Evolutionary conservation across 2,888 invertebrate genomes (phyloP), one percentile per base, ranked within the genome.

Genomic region (Ceratothoa steindachneri): DNA sequence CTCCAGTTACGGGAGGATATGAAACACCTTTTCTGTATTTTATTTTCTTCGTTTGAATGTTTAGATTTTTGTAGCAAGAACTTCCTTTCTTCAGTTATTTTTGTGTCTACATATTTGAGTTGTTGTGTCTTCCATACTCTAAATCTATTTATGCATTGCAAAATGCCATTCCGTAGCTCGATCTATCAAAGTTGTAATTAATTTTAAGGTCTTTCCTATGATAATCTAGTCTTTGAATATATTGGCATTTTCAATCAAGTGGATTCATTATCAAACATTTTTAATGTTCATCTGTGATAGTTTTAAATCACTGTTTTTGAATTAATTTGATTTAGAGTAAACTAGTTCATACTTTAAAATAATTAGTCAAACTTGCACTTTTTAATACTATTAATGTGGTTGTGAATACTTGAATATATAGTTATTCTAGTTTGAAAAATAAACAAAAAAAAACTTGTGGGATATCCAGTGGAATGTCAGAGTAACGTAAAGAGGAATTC

Each of bases 291-390:
- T 60, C 60, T 60, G 60, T 60, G 60, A 60, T 60, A 60, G 60
- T 60, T 60, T n/a, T 60, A 60, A 60, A 60, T 60, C 60, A 60
- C 60, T 60, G n/a, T n/a, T 60, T 60, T 24, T 60, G 19, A n/a
- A n/a, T 41, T 41, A 41, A 41, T 41, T 41, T 41, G 5, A 9
- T 41, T 41, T 41, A 41, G 15, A 41, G 41, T 41, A 41, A 15
- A 41, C 7, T 41, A 41, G 41, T 41, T 41, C 41, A 15, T 41
- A 41, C 24, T 60, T 60, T 22, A 60, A 1, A 60, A 24, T 24
- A 24, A 60, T n/a, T 60, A 60, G 60, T 60, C 60, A 60, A 60
- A 60, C 60, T 60, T 7, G 60, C 60, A 60, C 60, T 60, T 60
- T 60, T 60, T 60, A 60, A 22, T 60, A 60, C 27, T 60, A 22